phyloP scores from a whole-genome alignment of 2,888 invertebrate genomes.

The Sceliomorpha sp. region DNA sequence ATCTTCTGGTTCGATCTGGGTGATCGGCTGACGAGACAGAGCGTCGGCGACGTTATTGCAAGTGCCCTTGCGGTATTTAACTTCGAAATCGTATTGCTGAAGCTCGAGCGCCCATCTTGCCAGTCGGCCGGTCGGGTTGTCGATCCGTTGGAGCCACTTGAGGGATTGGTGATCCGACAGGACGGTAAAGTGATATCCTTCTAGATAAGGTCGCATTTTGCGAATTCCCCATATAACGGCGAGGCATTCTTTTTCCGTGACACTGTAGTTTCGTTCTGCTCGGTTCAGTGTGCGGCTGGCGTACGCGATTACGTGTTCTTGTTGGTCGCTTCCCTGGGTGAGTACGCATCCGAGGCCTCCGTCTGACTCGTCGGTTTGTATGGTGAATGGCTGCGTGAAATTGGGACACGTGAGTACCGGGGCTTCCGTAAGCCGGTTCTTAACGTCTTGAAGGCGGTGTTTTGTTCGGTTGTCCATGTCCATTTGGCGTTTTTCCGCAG shows the following conservation, averaged over 20 bases:
- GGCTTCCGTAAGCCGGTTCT: background rate
- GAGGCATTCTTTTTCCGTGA: conserved; percentile 2
- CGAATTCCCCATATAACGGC: conserved; percentile 56
- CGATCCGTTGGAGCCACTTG: conserved; percentile 54
- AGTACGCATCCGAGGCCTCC: conserved; percentile 48
- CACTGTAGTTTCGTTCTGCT: conserved; percentile 36
- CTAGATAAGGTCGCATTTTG: conserved; percentile 51
- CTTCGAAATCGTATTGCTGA: conserved; percentile 13
- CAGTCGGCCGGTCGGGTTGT: conserved; percentile 18
- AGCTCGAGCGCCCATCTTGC: background rate
- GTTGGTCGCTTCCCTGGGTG: conserved; percentile 48
- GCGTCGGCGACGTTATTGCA: conserved; percentile 33
- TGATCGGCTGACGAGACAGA: conserved; percentile 30
- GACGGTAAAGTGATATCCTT: conserved; percentile 59
- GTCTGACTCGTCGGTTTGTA: conserved; percentile 49
- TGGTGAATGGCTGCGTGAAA: conserved; percentile 42
- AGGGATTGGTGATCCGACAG: conserved; percentile 60
- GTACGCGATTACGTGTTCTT: conserved; percentile 56
- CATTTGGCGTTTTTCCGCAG: conserved; percentile 47
- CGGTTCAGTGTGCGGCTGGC: conserved; percentile 46
- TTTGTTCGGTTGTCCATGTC: conserved; percentile 31
- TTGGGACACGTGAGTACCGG: conserved; percentile 54
- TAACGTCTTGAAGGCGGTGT: background rate
- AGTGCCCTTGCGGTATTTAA: conserved; percentile 21
- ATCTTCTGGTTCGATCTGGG: no score